These are phyloP conservation scores for Delphinus delphis DNA, from an alignment of 2,113 vertebrate genomes.

Conservation along the genomic window DNA sequence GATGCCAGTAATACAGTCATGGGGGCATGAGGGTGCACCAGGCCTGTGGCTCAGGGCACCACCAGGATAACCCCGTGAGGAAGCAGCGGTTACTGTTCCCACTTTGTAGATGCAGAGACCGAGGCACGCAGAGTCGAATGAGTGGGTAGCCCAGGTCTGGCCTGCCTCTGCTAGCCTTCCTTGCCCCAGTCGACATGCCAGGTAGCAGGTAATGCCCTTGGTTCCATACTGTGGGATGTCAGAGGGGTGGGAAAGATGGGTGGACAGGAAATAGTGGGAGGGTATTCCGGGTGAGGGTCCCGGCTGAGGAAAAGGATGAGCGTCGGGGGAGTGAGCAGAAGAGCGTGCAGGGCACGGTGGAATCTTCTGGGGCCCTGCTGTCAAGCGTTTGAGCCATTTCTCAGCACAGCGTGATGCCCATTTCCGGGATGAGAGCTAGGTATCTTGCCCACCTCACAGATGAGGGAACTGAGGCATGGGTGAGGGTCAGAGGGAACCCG, in stretches of 20 bases:
- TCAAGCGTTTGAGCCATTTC: accelerated
- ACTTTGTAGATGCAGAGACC: not conserved
- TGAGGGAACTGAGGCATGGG: not conserved
- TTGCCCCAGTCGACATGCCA: not conserved
- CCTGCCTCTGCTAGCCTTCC: not conserved
- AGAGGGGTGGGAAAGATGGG: not conserved
- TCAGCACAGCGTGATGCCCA: not conserved
- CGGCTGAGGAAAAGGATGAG: not conserved
- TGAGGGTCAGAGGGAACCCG: not conserved
- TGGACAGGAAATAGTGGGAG: not conserved
- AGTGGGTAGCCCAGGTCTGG: not conserved
- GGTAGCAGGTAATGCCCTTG: too few species aligned
- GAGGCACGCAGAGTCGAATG: not conserved
- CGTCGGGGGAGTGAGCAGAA: not conserved
- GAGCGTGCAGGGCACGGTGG: accelerated
- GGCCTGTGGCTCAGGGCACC: not conserved
- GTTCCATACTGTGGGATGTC: not conserved
- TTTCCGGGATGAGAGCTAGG: not conserved
- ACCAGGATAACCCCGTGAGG: not conserved
- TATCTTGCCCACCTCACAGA: not conserved
- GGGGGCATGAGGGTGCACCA: accelerated
- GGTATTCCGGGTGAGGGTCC: not conserved
- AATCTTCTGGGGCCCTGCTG: not conserved
- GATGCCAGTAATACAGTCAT: accelerated
- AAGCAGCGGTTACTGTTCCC: not conserved